Base-by-base conservation (phyloP, 2,797 vertebrate genomes). In the Melanogrammus aeglefinus region DNA sequence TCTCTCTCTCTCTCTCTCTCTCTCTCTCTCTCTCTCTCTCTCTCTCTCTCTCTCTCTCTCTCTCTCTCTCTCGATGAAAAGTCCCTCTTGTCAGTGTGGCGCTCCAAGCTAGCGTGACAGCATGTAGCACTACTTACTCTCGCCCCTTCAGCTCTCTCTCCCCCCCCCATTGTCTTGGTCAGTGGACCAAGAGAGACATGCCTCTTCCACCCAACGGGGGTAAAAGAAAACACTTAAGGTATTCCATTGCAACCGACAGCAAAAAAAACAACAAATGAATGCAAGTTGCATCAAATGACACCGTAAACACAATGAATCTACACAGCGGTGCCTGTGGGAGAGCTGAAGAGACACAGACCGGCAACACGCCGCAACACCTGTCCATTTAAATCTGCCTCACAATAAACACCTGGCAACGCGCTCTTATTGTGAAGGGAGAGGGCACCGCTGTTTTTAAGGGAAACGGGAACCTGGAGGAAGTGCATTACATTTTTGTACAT, bases 401-500 rank as follows among this genome's bases (percentile, higher is more conserved):
- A 79, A 71, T 72, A 72, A 85, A 87, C 27, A n/a, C 36, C 63
- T 29, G 72, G 73, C 73, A 76, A 79, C 79, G 72, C n/a, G 21
- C 24, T 72, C 2, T 13, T 66, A 76, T 75, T 77, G 77, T 73
- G 79, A 74, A 44, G 73, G 63, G 18, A 21, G 6, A 66, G n/a
- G 2, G 57, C 2, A n/a, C 14, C n/a, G 16, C 6, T 66, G 12
- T 66, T 66, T 24, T 6, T 66, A 2, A 21, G 16, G 16, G 57
- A 66, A 24, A 66, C 57, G n/a, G 18, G 14, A 1, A 66, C 18
- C 18, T 6, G 18, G 5, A 21, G 57, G 57, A 66, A n/a, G 57
- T 66, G 4, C 13, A 44, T 44, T 44, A 44, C 41, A 44, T 44
- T 44, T 44, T 10, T 44, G 41, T 44, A 14, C 12, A 44, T 44